Conservation (phyloP, 1,140 invertebrate species). For the Temnothorax curvispinosus region DNA sequence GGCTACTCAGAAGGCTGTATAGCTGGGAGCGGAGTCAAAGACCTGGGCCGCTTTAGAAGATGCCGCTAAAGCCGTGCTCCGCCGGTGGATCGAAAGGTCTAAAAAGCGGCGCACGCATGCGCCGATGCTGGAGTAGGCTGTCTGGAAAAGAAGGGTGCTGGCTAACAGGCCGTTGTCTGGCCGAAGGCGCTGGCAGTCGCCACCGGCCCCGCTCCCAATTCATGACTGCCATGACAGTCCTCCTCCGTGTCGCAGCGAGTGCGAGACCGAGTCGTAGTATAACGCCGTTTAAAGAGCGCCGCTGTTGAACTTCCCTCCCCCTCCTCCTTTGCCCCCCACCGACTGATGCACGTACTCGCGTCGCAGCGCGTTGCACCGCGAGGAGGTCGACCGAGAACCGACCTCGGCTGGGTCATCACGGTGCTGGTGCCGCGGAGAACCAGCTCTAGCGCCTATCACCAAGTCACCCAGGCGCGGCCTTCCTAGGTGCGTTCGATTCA, state of each 20-base stretch:
- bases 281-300: conserved; percentile 42
- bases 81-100: conserved; percentile 55
- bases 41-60: conserved; percentile 32
- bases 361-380: conserved; percentile 5
- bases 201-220: conserved; percentile 61
- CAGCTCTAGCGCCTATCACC: not conserved
- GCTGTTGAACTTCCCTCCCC: not conserved
- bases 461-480: conserved; percentile 12
- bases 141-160: conserved; percentile 62
- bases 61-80: conserved; percentile 46
- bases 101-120: conserved; percentile 57
- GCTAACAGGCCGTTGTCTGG: conserved; percentile 58
- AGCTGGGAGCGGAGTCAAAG: conserved; percentile 16
- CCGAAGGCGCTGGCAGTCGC: conserved; percentile 68
- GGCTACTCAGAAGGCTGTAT: not conserved
- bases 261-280: conserved; percentile 19
- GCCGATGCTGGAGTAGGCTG: conserved; percentile 7
- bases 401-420: conserved; percentile 23
- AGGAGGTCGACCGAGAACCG: conserved; percentile 22
- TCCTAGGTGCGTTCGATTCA: conserved; percentile 3
- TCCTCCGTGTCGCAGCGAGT: conserved; percentile 61
- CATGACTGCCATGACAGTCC: conserved; percentile 67
- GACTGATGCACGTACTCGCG: conserved; percentile 36
- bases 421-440: not conserved
- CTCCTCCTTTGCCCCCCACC: not conserved